Percentiles rank a stretch among this genome's conserved stretches.
Conservation (phyloP, 1,140 invertebrate species). For the Schlechtendalia chinensis region DNA sequence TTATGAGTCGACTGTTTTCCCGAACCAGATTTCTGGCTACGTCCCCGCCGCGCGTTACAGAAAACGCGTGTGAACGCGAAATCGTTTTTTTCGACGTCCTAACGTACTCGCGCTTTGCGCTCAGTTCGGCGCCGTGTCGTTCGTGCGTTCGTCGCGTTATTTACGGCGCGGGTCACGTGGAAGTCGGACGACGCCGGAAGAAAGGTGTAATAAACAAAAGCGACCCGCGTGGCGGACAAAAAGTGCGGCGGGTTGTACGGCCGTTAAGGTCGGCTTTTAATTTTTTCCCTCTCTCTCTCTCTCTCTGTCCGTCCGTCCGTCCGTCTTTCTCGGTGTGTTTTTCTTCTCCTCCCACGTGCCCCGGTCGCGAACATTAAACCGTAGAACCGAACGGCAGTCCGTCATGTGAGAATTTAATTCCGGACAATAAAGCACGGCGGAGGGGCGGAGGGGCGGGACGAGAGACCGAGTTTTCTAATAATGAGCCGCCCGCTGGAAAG, state of each 20-base stretch:
- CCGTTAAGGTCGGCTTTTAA: slow-evolving; percentile 47
- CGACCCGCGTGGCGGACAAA: too few relatives aligned
- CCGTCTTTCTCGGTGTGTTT: too few relatives aligned
- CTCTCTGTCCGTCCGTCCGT: too few relatives aligned
- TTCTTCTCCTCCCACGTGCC: too few relatives aligned
- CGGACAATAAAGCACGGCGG: slow-evolving; percentile 46
- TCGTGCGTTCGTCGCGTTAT: slow-evolving; percentile 31
- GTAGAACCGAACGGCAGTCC: slow-evolving; percentile 16
- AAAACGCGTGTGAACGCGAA: too few relatives aligned
- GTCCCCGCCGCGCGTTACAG: too few relatives aligned
- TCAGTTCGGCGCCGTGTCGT: too few relatives aligned
- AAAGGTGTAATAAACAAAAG: slow-evolving; percentile 47
- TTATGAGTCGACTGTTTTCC: too few relatives aligned
- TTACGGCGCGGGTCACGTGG: slow-evolving; percentile 34
- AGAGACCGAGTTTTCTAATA: slow-evolving; percentile 43
- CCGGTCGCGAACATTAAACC: background rate
- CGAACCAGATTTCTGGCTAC: too few relatives aligned
- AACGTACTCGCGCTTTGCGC: too few relatives aligned
- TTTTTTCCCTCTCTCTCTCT: slow-evolving; percentile 13
- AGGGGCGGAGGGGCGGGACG: slow-evolving; percentile 10
- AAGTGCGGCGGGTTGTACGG: slow-evolving; percentile 10
- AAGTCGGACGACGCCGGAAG: slow-evolving; percentile 44
- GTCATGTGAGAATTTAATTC: slow-evolving; percentile 48
- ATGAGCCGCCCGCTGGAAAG: slow-evolving; percentile 43
- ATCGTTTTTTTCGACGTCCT: too few relatives aligned